phyloP scores from a whole-genome alignment of 2,888 invertebrate genomes.

The Drosophila helvetica region DNA sequence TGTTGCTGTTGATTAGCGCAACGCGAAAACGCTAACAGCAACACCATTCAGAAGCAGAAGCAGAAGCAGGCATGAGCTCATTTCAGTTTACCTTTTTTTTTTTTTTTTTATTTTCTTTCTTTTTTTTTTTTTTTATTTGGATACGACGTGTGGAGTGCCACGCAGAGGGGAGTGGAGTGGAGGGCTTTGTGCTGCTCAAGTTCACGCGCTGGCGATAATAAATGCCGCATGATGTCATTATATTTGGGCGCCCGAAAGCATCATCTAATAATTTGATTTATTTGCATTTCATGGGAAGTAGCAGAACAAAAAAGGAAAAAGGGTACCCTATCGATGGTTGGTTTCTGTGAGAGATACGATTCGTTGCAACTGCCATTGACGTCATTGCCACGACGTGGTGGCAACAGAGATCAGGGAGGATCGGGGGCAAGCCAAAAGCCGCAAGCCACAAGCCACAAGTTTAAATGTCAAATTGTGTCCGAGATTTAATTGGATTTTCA shows the following conservation, averaged over 20 bases:
- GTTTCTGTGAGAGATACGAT: not conserved
- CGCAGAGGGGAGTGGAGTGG: not conserved
- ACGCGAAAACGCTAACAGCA: constrained; percentile 27
- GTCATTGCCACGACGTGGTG: not conserved
- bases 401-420: too few relatives aligned
- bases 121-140: not conserved
- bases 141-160: not conserved
- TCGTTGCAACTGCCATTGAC: not conserved
- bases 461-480: not conserved
- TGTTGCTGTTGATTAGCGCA: constrained; percentile 50
- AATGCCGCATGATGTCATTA: constrained; percentile 70
- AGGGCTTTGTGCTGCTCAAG: constrained; percentile 31
- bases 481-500: not conserved
- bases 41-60: constrained; percentile 6
- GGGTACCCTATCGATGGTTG: not conserved
- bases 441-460: not conserved
- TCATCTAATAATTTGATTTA: not conserved
- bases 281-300: constrained; percentile 5
- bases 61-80: constrained; percentile 36
- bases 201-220: constrained; percentile 69
- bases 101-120: not conserved
- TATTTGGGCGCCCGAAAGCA: constrained; percentile 53
- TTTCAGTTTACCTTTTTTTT: constrained; percentile 11
- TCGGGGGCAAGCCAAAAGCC: too few relatives aligned
- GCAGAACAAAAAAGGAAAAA: not conserved